Evolutionary conservation across 2,888 invertebrate genomes (phyloP), one percentile per base, ranked within the genome.

Genomic region (Ditylenchus weischeri): DNA sequence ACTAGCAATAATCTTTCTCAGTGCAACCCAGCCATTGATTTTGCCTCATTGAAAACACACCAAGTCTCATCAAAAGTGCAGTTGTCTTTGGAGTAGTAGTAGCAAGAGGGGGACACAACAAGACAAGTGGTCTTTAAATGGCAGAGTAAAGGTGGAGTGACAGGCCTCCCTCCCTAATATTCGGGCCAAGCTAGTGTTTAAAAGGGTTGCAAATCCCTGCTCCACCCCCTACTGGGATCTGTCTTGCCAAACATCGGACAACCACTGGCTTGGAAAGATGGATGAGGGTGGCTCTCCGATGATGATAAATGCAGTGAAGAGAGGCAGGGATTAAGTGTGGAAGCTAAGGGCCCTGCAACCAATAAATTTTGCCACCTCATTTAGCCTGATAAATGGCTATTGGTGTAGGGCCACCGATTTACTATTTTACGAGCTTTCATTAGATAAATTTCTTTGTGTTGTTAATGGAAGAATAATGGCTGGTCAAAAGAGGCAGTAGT

Each of bases 401-500:
- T 29, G 29, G 29, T 11, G 15, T 54, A 10, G 21, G 54, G n/a
- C 54, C 54, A 29, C 23, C 54, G 54, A 54, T 54, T 18, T 54
- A 54, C 54, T n/a, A 54, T 18, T 54, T 54, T 54, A 54, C 54
- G 54, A 54, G 54, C 54, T 29, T 3, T 54, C 54, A 29, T 54
- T 54, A 54, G 29, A 54, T 54, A 54, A 54, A 54, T 54, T 23
- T 54, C 54, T 54, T 54, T 54, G 54, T 54, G 54, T 54, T 54
- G 29, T 54, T 54, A 54, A 54, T 54, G 54, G 54, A 54, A 18
- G 54, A 54, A 54, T 54, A 54, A 54, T 54, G 54, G 54, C 54
- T 23, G 54, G 11, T 21, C 15, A 11, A 54, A 11, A 54, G 54
- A 21, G 50, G 50, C 21, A 21, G 50, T 2, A 21, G 21, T 19